Percentiles rank a stretch among this genome's conserved stretches.
Conservation (phyloP, 2,888 invertebrate genomes). For the Xestia ashworthii region DNA sequence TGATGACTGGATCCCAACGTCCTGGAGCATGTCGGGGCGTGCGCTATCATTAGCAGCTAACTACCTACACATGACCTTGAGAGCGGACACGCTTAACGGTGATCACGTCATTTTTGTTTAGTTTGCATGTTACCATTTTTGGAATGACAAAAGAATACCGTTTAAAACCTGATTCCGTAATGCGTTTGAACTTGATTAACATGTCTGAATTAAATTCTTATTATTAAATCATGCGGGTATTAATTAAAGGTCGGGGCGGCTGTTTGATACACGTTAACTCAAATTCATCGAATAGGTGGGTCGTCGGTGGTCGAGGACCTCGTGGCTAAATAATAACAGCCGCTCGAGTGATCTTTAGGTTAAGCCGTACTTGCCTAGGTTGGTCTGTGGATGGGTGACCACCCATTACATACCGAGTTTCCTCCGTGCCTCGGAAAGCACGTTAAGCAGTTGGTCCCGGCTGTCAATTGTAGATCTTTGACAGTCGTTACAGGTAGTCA, state of each 20-base stretch:
- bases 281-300: background rate
- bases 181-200: background rate
- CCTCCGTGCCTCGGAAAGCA: too few relatives aligned
- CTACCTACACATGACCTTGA: slow-evolving; percentile 26
- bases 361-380: too few relatives aligned
- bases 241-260: background rate
- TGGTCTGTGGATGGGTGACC: too few relatives aligned
- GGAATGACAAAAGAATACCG: background rate
- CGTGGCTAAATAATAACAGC: too few relatives aligned
- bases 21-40: slow-evolving; percentile 18
- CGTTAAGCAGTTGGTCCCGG: too few relatives aligned
- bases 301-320: too few relatives aligned
- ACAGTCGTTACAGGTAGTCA: too few relatives aligned
- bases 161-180: background rate
- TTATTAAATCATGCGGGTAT: background rate
- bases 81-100: background rate
- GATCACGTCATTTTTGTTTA: background rate
- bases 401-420: too few relatives aligned
- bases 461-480: too few relatives aligned
- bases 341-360: too few relatives aligned
- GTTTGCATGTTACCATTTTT: background rate
- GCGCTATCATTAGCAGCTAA: slow-evolving; percentile 27
- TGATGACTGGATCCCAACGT: slow-evolving; percentile 18
- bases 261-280: background rate
- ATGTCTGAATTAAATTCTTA: background rate